Percentiles rank a stretch among this genome's conserved stretches.
These are phyloP conservation scores for Colossoma macropomum DNA, from an alignment of 2,113 vertebrate species.

Conservation along the genomic window DNA sequence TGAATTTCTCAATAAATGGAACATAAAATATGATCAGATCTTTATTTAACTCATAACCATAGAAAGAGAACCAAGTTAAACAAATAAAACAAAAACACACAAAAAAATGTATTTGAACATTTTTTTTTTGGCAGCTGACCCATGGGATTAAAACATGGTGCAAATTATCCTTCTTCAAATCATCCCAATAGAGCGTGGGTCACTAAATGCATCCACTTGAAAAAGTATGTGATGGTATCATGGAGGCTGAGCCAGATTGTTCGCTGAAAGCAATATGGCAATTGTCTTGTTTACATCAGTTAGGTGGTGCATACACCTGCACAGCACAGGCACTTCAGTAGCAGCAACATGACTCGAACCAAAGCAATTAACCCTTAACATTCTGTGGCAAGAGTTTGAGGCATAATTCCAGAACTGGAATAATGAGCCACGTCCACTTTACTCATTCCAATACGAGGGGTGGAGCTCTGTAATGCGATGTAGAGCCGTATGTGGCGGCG, in stretches of 20 bases:
- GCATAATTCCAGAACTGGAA: background rate
- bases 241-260: background rate
- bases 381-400: background rate
- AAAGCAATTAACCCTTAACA: constrained; percentile 13
- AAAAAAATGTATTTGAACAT: background rate
- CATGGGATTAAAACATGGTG: background rate
- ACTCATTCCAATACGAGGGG: background rate
- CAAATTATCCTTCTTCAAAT: background rate
- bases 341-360: background rate
- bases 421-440: background rate
- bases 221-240: background rate
- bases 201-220: background rate
- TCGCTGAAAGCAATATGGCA: background rate
- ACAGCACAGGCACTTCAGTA: background rate
- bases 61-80: too few species aligned
- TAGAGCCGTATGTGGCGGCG: background rate
- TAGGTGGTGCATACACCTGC: background rate
- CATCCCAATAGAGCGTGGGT: background rate
- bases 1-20: too few species aligned
- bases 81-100: background rate
- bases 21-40: too few species aligned
- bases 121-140: too few species aligned
- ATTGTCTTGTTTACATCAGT: background rate
- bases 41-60: too few species aligned
- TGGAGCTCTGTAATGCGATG: background rate